A percentile compares a stretch with the other conserved stretches of the same genome.
These are phyloP conservation scores for Pristionchus entomophagus DNA, from an alignment of 2,888 invertebrate genomes.

Conservation along the genomic window DNA sequence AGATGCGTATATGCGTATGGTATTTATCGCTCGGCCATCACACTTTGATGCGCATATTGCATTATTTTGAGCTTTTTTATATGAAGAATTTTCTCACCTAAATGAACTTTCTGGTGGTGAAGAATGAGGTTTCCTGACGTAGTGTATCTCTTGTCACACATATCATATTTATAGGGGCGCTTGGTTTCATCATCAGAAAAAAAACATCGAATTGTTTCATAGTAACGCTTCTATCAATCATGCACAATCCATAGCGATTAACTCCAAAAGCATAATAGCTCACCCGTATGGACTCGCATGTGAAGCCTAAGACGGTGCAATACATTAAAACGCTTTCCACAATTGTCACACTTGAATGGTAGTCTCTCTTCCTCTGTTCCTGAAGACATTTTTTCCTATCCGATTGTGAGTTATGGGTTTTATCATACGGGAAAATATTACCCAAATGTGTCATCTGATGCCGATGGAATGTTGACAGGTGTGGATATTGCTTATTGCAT, in stretches of 20 bases:
- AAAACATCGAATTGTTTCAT: not conserved
- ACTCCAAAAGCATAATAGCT: not conserved
- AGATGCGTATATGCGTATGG: too few relatives aligned
- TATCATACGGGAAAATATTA: not conserved
- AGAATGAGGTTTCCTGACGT: not conserved
- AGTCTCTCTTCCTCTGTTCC: not conserved
- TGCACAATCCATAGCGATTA: too few relatives aligned
- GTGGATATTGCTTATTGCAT: too few relatives aligned
- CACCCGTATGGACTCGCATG: not conserved
- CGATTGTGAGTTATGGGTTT: not conserved
- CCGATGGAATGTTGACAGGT: too few relatives aligned
- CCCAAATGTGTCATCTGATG: too few relatives aligned
- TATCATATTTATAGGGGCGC: not conserved
- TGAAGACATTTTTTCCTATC: not conserved
- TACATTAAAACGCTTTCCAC: not conserved
- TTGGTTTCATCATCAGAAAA: not conserved
- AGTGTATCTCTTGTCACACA: not conserved
- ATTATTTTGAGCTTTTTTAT: not conserved
- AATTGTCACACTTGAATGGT: not conserved
- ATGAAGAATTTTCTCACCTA: not conserved
- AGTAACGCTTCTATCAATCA: too few relatives aligned
- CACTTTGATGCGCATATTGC: too few relatives aligned
- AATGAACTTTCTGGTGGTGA: not conserved
- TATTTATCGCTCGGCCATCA: too few relatives aligned
- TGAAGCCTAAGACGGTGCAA: not conserved